Percentiles rank a stretch among this genome's conserved stretches.
Conservation (phyloP, 2,113 vertebrate genomes). For the Sitta europaea region DNA sequence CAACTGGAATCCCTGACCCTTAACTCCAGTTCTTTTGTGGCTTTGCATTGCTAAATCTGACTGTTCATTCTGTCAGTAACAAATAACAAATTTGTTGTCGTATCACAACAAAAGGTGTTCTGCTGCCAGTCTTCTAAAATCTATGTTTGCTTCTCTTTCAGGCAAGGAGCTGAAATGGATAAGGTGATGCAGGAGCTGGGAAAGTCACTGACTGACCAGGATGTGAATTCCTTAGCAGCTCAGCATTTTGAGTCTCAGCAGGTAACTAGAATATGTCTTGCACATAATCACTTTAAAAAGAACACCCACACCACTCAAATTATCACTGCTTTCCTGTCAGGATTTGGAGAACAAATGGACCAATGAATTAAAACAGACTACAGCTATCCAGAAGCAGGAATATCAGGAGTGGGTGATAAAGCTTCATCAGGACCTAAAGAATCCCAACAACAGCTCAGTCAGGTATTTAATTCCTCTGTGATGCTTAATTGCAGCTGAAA, state of each 20-base stretch:
- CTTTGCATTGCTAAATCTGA: not conserved
- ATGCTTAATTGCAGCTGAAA: not conserved
- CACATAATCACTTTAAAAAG: not conserved
- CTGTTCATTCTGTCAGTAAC: not conserved
- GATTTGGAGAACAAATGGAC: constrained; percentile 94
- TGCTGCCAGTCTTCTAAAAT: not conserved
- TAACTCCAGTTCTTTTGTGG: not conserved
- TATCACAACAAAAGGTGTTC: not conserved
- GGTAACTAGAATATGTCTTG: constrained; percentile 65
- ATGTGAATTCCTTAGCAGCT: constrained; percentile 91
- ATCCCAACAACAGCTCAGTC: constrained; percentile 90
- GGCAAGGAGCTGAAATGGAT: constrained; percentile 92
- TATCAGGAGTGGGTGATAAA: constrained; percentile 99
- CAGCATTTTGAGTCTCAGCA: constrained; percentile 97
- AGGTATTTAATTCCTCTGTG: constrained; percentile 73
- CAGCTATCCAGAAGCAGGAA: constrained; percentile 93
- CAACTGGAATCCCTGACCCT: not conserved
- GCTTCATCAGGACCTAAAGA: constrained; percentile 92
- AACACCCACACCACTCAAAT: not conserved
- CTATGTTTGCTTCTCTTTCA: constrained; percentile 35
- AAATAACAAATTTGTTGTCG: not conserved
- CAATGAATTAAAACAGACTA: constrained; percentile 92
- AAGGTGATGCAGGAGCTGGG: constrained; percentile 96
- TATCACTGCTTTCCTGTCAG: constrained; percentile 60
- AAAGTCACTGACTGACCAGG: constrained; percentile 90